Base-by-base conservation (phyloP, 2,888 invertebrate species). In the Dryobotodes eremita region DNA sequence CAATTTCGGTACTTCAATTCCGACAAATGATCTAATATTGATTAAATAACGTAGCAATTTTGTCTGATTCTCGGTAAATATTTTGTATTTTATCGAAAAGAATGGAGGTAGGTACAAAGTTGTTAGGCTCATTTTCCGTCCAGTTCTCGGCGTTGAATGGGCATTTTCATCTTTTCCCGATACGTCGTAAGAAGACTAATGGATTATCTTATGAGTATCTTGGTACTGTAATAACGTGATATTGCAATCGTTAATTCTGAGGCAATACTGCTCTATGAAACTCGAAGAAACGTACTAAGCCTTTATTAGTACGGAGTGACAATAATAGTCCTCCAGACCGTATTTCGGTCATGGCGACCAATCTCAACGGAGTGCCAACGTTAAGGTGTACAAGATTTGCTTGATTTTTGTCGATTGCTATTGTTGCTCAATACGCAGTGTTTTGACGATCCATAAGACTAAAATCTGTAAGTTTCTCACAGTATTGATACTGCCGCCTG, bases 131-230 rank as follows among this genome's bases (percentile, higher is more conserved):
- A 57, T 55, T 64, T 55, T 50, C 48, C 13, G 7, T 26, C 17
- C 23, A 31, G 48, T 55, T 65, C 55, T 48, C 6, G 10, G 17
- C 11, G 36, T 36, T 5, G 13, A 48, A 73, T 15, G 13, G 31
- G 10, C 20, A 42, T 70, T 77, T 82, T 71, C 59, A 77, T 85
- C 31, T 75, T 61, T 85, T 80, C 57, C 57, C 66, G 57, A 85
- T 82, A 84, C 23, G 5, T 57, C 79, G 73, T 84, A 57, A 83
- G 7, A 31, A 61, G n/a, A 59, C 62, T 84, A 79, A 79, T 79
- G 81, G 68, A 79, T 84, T 84, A 84, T 81, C 84, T 78, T 55
- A 26, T 23, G 17, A 69, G 75, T 48, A 68, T 84, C 68, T 59
- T 68, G 20, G 26, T 59, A 15, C 53, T 53, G 20, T 59, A 59